phyloP scores from a whole-genome alignment of 1,140 invertebrate species.

The Polypedilum vanderplanki region DNA sequence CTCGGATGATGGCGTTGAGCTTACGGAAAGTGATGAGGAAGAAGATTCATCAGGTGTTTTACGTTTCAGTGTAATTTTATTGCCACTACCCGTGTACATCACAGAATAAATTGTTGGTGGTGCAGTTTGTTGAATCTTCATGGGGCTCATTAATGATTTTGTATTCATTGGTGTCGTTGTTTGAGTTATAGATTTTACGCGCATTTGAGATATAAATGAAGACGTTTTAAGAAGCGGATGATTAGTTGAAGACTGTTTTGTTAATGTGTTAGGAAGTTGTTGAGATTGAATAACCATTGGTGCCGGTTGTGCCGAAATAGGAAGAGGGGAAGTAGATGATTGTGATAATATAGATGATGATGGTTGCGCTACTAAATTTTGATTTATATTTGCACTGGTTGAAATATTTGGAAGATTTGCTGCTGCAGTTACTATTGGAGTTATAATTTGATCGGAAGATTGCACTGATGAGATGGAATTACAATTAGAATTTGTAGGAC shows the following conservation, averaged over 20 bases:
- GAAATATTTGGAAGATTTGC: background rate
- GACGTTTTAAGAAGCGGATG: background rate
- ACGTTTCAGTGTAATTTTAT: constrained; percentile 74
- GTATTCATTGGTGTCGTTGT: constrained; percentile 21
- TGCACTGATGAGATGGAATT: background rate
- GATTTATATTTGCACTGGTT: background rate
- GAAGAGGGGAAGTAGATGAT: background rate
- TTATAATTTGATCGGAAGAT: background rate
- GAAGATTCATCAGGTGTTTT: constrained; percentile 54
- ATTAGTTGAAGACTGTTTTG: constrained; percentile 31
- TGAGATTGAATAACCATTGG: background rate
- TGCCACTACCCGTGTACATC: constrained; percentile 67
- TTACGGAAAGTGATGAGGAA: background rate
- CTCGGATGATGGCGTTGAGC: background rate
- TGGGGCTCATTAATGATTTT: constrained; percentile 33
- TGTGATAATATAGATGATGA: background rate
- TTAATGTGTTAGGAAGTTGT: background rate
- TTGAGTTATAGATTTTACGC: background rate
- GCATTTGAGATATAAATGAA: background rate
- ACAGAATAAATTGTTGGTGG: constrained; percentile 67
- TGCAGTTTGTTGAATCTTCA: constrained; percentile 38
- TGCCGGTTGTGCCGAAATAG: background rate
- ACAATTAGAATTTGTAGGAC: no score
- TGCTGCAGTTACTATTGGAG: background rate
- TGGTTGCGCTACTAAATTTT: background rate